Evolutionary conservation across 2,888 invertebrate genomes (phyloP), one percentile per base, ranked within the genome.

Genomic region (Ichneumon xanthorius): DNA sequence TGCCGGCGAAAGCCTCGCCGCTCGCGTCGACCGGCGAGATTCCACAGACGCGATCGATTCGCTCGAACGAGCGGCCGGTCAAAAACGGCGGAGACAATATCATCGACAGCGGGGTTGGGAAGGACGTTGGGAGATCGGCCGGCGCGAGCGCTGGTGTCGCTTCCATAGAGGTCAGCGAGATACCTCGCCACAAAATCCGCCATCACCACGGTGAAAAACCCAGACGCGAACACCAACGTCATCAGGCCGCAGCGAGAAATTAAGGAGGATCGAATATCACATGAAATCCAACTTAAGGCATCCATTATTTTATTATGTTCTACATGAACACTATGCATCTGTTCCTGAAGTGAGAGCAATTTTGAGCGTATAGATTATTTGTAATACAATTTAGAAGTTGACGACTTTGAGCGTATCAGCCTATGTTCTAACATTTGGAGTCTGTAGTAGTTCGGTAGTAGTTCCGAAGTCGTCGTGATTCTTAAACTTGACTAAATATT

Each of bases 91-190:
- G 87, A 0, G 87, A 90, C 22, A 87, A 90, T 87, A 40, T 89
- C 16, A 86, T 83, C 61, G 26, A 81, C 6, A 83, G 53, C 5
- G 87, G 88, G 14, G 86, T 87, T 45, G 71, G 82, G 22, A 85
- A 82, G 26, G 85, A 88, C 5, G 37, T 65, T 0, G 70, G 82
- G 0, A 82, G 40, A 5, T 65, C 26, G 3, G 82, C 86, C 40
- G 83, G 86, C 16, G 55, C 82, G 9, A 76, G 82, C 19, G 89
- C 89, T 4, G 89, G 89, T 65, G 86, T 92, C 1, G 86, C 90
- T 0, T 92, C 92, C n/a, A 89, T 92, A 9, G 89, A 92, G 76
- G 88, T 92, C n/a, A 92, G 91, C 86, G 89, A 91, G 76, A 65
- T 90, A 7, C 89, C 90, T 0, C 88, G 82, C 3, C 92, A 92